Percentiles rank a stretch among this genome's conserved stretches.
Conservation (phyloP, 2,888 invertebrate genomes). For the Scrobipalpa costella region DNA sequence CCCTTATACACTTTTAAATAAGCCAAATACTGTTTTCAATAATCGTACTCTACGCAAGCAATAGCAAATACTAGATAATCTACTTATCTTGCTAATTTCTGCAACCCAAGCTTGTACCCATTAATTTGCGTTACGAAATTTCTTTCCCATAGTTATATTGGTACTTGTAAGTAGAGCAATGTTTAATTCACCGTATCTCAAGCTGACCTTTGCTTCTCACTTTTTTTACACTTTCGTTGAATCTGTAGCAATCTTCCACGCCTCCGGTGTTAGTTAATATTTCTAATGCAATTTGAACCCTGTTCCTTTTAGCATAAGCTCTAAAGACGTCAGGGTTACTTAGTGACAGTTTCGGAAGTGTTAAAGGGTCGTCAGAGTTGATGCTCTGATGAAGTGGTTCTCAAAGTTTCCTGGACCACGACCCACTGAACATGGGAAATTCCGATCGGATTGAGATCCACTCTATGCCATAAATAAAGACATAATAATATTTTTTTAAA, state of each 20-base stretch:
- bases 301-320: neutral
- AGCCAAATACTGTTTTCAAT: too few relatives aligned
- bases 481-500: too few relatives aligned
- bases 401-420: too few relatives aligned
- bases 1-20: too few relatives aligned
- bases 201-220: conserved; percentile 21
- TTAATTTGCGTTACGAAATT: conserved; percentile 5
- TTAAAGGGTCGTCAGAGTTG: neutral
- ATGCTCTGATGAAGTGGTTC: neutral
- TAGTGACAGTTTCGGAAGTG: neutral
- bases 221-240: conserved; percentile 29
- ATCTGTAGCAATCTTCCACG: conserved; percentile 18
- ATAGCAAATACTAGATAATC: neutral
- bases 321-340: neutral
- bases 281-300: neutral
- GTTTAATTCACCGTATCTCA: conserved; percentile 13
- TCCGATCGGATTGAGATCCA: too few relatives aligned
- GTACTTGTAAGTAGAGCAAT: neutral
- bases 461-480: too few relatives aligned
- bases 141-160: conserved; percentile 8
- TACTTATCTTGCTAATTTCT: neutral
- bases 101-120: neutral
- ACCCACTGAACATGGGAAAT: too few relatives aligned
- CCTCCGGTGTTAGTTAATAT: neutral
- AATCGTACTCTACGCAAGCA: neutral